Conservation (phyloP, 2,888 invertebrate genomes). For the Harmothoe impar region DNA sequence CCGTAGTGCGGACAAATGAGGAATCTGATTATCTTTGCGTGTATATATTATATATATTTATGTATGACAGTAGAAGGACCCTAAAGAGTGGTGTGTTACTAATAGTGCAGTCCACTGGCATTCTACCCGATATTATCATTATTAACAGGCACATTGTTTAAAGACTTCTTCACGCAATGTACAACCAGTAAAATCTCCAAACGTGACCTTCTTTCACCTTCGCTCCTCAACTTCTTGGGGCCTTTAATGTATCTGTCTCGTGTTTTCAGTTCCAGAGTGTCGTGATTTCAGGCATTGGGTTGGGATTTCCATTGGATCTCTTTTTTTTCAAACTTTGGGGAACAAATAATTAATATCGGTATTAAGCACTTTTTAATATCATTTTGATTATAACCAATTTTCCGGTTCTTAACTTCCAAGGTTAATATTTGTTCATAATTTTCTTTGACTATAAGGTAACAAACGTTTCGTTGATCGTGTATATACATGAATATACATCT, state of each 20-base stretch:
- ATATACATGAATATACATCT: not conserved
- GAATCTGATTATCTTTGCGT: not conserved
- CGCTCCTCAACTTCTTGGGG: conserved; percentile 7
- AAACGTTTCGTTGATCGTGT: not conserved
- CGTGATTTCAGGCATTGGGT: conserved; percentile 28
- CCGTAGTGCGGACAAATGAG: not conserved
- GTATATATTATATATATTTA: conserved; percentile 11
- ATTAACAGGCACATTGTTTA: conserved; percentile 34
- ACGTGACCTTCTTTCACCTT: conserved; percentile 33
- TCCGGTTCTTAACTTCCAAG: conserved; percentile 25
- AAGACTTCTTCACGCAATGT: conserved; percentile 4
- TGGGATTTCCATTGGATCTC: not conserved
- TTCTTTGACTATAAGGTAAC: not conserved
- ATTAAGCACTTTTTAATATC: not conserved
- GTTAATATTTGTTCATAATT: conserved; percentile 38
- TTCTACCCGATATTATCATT: conserved; percentile 27
- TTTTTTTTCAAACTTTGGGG: conserved; percentile 15
- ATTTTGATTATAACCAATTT: not conserved
- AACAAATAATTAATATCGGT: not conserved
- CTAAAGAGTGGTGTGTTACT: conserved; percentile 36
- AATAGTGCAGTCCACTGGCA: not conserved
- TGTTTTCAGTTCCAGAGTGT: conserved; percentile 57
- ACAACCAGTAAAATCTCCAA: conserved; percentile 38
- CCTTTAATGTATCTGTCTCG: conserved; percentile 33
- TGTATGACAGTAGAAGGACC: conserved; percentile 3